phyloP scores from a whole-genome alignment of 2,113 vertebrate genomes.

The Actenoides hombroni region DNA sequence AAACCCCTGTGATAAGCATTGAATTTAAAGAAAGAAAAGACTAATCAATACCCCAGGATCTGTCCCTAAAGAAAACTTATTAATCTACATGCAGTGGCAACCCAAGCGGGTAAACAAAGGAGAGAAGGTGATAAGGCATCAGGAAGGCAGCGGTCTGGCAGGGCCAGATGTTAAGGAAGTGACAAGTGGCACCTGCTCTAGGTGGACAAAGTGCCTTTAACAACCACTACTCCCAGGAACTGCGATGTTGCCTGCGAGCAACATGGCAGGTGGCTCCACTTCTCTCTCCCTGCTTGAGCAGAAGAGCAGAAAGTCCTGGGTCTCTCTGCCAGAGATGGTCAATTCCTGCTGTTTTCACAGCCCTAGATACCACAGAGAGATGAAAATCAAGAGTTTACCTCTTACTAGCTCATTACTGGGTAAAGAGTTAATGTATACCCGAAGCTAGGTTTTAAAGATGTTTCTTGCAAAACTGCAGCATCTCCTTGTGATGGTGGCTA shows the following conservation, averaged over 20 bases:
- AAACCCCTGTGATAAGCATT: background rate
- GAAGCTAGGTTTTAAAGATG: background rate
- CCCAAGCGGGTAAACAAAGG: background rate
- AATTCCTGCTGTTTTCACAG: background rate
- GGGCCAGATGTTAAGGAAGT: background rate
- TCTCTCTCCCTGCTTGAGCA: background rate
- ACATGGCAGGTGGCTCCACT: background rate
- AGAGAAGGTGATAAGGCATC: background rate
- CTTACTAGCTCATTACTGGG: background rate
- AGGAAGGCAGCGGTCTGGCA: background rate
- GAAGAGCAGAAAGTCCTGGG: background rate
- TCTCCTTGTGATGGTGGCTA: background rate
- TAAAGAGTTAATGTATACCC: background rate
- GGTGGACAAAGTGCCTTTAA: background rate
- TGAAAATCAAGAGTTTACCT: background rate
- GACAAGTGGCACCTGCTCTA: background rate
- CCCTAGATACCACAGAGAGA: background rate
- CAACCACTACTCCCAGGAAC: background rate
- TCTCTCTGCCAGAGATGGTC: background rate
- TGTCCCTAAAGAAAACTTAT: background rate
- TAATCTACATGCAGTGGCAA: background rate
- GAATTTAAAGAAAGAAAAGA: background rate
- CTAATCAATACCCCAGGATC: background rate
- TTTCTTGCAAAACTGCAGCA: background rate
- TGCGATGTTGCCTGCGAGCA: background rate